phyloP scores from a whole-genome alignment of 1,140 invertebrate species.

The Brachionus paranguensis region DNA sequence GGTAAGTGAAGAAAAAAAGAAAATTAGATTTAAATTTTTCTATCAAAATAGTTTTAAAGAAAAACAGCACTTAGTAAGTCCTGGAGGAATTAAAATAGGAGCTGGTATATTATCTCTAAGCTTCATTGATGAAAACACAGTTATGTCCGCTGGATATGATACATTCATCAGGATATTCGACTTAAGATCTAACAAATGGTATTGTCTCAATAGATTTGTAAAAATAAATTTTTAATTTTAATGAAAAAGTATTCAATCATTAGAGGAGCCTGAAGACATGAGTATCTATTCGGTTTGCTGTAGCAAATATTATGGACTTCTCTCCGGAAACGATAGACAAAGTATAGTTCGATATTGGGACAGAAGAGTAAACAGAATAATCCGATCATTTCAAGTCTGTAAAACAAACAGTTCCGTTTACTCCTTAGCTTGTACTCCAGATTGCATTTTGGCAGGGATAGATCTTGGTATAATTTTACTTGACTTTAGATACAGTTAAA shows the following conservation, averaged over 20 bases:
- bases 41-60: background rate
- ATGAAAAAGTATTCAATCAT: background rate
- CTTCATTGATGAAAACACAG: constrained; percentile 1
- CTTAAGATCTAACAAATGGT: constrained; percentile 26
- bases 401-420: background rate
- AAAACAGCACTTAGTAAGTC: background rate
- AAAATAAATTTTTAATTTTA: background rate
- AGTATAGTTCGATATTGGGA: constrained; percentile 32
- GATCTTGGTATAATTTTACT: background rate
- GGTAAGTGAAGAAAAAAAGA: background rate
- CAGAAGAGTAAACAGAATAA: background rate
- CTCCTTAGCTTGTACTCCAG: constrained; percentile 7
- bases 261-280: constrained; percentile 35
- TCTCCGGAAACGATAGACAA: constrained; percentile 25
- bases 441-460: background rate
- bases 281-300: background rate
- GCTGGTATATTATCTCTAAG: background rate
- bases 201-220: background rate
- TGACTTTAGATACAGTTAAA: background rate
- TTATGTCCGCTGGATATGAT: constrained; percentile 30
- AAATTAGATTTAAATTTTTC: background rate
- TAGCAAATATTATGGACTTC: constrained; percentile 32
- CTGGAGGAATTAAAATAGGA: background rate
- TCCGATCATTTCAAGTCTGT: background rate
- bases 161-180: constrained; percentile 25